Evolutionary conservation across 2,113 vertebrate species (phyloP).

Genomic region (Mesembrinibis cayennensis): DNA sequence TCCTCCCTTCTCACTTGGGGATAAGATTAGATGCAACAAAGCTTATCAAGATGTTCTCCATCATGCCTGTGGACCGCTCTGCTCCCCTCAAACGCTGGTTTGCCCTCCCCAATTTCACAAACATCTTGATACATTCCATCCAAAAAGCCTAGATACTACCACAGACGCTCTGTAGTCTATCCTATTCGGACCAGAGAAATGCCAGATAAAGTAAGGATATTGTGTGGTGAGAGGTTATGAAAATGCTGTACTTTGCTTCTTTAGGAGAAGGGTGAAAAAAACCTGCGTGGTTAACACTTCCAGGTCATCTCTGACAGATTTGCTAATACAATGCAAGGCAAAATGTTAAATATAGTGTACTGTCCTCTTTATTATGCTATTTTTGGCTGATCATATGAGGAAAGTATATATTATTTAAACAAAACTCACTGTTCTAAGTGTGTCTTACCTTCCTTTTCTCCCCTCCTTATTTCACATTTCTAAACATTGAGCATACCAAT

Average conservation of each 20-base stretch:
- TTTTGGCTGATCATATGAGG: constrained; percentile 2
- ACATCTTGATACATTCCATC: background rate
- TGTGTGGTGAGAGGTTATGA: background rate
- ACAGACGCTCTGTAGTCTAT: background rate
- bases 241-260: background rate
- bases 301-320: background rate
- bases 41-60: background rate
- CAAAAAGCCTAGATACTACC: background rate
- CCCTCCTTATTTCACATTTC: constrained; percentile 20
- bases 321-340: background rate
- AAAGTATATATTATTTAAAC: constrained; percentile 8
- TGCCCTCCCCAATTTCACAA: background rate
- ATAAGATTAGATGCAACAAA: background rate
- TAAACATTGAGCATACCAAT: constrained; percentile 39
- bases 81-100: background rate
- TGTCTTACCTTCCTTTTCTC: background rate
- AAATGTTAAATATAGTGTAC: background rate
- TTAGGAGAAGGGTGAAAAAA: background rate
- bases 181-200: background rate
- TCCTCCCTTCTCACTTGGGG: background rate
- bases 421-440: background rate
- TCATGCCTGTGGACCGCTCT: background rate
- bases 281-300: background rate
- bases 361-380: background rate
- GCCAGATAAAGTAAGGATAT: background rate